A percentile compares a stretch with the other conserved stretches of the same genome.
These are phyloP conservation scores for Carcina quercana DNA, from an alignment of 2,888 invertebrate species.

Conservation along the genomic window DNA sequence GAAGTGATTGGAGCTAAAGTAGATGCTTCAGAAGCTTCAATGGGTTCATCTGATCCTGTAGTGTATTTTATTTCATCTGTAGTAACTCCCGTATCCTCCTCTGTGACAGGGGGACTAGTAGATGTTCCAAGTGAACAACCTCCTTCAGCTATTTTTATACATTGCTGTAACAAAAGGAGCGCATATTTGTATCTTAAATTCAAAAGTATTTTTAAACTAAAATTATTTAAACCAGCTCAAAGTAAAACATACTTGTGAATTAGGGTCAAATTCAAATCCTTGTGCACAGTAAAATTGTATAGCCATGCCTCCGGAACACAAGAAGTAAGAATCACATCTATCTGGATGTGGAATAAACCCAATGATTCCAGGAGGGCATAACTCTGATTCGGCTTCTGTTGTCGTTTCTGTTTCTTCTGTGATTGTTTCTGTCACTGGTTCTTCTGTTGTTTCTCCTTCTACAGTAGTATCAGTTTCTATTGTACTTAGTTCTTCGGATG, in stretches of 20 bases:
- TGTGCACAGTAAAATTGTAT: constrained; percentile 20
- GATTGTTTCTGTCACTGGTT: neutral
- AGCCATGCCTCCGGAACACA: constrained; percentile 23
- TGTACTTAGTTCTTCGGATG: neutral
- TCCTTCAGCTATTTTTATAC: constrained; percentile 1
- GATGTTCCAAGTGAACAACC: neutral
- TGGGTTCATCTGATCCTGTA: neutral
- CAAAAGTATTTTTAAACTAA: neutral
- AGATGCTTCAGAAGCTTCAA: too few species aligned
- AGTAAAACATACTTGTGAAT: constrained; percentile 15
- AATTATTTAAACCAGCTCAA: neutral
- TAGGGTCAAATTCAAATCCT: constrained; percentile 27
- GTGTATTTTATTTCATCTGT: too few species aligned
- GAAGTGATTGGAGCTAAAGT: neutral
- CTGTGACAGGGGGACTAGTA: too few species aligned
- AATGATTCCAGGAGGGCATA: constrained; percentile 22
- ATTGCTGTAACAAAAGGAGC: constrained; percentile 1
- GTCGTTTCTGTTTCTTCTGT: neutral
- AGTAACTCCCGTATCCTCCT: too few species aligned
- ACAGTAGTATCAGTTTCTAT: neutral
- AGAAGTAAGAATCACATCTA: constrained; percentile 24
- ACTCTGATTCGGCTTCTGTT: neutral
- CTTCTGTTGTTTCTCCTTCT: neutral
- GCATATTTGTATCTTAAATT: neutral
- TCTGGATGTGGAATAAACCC: constrained; percentile 27